phyloP scores from a whole-genome alignment of 30 jellyfish, hydroid and myxozoan genomes.

The Aurelia sp. region DNA sequence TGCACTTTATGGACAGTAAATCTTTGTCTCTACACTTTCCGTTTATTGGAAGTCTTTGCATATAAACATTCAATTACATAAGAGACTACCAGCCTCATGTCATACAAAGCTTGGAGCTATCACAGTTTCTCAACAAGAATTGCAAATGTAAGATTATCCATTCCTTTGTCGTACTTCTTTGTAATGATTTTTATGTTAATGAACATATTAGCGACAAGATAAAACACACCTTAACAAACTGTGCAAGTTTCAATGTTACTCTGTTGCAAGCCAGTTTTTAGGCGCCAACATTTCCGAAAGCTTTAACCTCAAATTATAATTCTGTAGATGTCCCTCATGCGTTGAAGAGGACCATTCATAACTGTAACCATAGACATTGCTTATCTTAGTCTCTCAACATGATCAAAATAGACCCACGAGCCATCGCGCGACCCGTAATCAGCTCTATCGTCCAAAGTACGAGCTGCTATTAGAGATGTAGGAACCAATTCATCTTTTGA shows the following conservation, averaged over 20 bases:
- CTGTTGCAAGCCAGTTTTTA: slow-evolving; percentile 7
- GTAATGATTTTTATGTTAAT: background rate
- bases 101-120: slow-evolving; percentile 2
- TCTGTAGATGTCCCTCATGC: no score
- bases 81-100: background rate
- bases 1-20: no score
- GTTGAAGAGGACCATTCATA: no score
- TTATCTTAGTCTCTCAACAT: no score
- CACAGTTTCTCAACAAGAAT: slow-evolving; percentile 3
- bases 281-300: slow-evolving; percentile 22
- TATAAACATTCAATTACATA: background rate
- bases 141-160: slow-evolving; percentile 1
- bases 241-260: slow-evolving; percentile 15
- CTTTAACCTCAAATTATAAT: background rate
- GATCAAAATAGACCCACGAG: no score
- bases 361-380: no score
- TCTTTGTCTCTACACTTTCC: no score
- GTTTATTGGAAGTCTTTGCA: no score
- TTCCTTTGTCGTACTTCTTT: background rate
- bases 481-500: no score
- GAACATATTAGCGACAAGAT: background rate
- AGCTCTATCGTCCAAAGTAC: no score
- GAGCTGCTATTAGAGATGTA: no score
- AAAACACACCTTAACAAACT: slow-evolving; percentile 1
- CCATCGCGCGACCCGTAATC: no score